phyloP scores from a whole-genome alignment of 2,797 vertebrate genomes.

The Hemibagrus guttatus region DNA sequence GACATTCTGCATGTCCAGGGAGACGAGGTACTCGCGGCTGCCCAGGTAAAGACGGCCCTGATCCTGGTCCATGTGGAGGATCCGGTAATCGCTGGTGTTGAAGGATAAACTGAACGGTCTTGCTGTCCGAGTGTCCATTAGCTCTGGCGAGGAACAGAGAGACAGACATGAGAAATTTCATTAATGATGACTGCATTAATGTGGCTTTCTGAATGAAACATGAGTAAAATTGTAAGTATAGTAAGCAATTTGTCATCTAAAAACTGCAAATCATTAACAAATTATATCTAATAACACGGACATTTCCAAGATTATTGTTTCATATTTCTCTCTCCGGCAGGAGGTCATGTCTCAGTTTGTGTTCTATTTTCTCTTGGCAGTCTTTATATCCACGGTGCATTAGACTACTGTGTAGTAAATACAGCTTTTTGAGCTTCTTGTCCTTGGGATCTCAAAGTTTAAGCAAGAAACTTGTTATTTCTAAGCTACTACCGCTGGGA shows the following conservation, averaged over 20 bases:
- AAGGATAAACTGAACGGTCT: constrained; percentile 85
- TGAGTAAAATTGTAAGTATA: neutral
- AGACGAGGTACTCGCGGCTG: constrained; percentile 84
- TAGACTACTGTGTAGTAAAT: constrained; percentile 14
- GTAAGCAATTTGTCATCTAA: neutral
- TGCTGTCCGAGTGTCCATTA: constrained; percentile 81
- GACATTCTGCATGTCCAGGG: constrained; percentile 86
- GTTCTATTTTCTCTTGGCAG: neutral
- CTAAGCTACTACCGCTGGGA: constrained; percentile 20
- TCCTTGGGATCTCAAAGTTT: constrained; percentile 14
- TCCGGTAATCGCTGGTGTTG: constrained; percentile 86
- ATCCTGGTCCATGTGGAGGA: constrained; percentile 85
- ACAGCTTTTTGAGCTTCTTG: constrained; percentile 14
- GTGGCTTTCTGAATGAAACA: neutral
- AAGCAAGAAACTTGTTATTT: constrained; percentile 42
- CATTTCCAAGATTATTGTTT: neutral
- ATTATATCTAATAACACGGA: neutral
- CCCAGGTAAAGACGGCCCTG: constrained; percentile 87
- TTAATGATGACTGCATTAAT: neutral
- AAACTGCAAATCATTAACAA: neutral
- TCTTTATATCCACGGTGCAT: neutral
- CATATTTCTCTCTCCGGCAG: neutral
- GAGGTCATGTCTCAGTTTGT: constrained; percentile 7
- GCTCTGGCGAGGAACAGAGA: constrained; percentile 66
- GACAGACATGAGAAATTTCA: neutral